phyloP scores from a whole-genome alignment of 2,888 invertebrate genomes.

The Lydus trimaculatus region DNA sequence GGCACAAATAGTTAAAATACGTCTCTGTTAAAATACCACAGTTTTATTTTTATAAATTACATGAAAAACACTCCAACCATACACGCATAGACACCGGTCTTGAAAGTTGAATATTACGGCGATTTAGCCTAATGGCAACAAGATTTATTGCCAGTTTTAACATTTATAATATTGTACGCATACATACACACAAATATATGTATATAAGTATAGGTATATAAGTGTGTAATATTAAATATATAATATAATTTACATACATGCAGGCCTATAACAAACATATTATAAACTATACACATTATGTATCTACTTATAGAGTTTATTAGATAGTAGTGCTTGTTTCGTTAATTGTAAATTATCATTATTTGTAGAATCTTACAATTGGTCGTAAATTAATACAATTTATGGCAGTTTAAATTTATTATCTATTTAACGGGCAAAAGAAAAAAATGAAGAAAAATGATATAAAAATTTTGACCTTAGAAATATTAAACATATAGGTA shows the following conservation, averaged over 20 bases:
- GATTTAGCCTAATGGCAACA: constrained; percentile 3
- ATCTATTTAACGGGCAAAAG: background rate
- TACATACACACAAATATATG: background rate
- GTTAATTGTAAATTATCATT: background rate
- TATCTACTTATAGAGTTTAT: background rate
- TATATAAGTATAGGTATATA: too few relatives aligned
- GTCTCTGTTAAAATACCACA: background rate
- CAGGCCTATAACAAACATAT: background rate
- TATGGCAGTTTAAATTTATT: background rate
- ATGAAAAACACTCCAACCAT: background rate
- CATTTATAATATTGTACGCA: too few relatives aligned
- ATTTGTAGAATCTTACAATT: background rate
- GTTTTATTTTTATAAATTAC: background rate
- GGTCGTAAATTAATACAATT: constrained; percentile 1
- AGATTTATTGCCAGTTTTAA: constrained; percentile 5
- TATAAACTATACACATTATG: background rate
- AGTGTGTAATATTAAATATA: background rate
- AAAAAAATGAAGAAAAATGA: background rate
- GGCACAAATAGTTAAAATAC: background rate
- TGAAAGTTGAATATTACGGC: background rate
- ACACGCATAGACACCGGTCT: background rate
- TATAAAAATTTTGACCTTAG: background rate
- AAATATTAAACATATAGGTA: too few relatives aligned
- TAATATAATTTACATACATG: background rate
- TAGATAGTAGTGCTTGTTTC: background rate